These are phyloP conservation scores for Lamellibrachia luymesi DNA, from an alignment of 1,140 invertebrate species.

Conservation along the genomic window DNA sequence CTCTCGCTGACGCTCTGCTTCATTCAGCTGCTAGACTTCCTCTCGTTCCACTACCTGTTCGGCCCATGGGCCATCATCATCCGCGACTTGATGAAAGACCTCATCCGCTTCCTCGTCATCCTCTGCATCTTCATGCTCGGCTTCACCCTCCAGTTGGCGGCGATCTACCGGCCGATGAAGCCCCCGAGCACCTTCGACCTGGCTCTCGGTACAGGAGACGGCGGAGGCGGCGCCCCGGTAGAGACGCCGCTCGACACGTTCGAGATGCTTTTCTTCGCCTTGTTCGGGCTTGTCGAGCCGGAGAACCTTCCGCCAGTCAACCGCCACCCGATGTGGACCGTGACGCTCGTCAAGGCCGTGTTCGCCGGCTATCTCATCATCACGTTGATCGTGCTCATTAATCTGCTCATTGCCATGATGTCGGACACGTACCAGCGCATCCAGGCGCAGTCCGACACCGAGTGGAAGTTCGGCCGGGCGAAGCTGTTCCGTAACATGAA, in stretches of 20 bases:
- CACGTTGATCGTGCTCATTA: slow-evolving; percentile 95
- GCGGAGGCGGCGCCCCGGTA: slow-evolving; percentile 32
- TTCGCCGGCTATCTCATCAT: slow-evolving; percentile 97
- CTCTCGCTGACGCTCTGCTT: slow-evolving; percentile 91
- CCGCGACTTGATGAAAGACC: slow-evolving; percentile 66
- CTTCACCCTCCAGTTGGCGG: slow-evolving; percentile 96
- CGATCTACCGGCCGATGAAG: slow-evolving; percentile 86
- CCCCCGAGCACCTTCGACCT: slow-evolving; percentile 30
- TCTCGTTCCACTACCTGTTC: slow-evolving; percentile 96
- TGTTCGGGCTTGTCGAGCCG: slow-evolving; percentile 93
- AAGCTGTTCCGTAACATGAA: slow-evolving; percentile 99
- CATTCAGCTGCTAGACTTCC: slow-evolving; percentile 88
- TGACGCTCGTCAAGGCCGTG: slow-evolving; percentile 64
- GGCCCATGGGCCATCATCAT: slow-evolving; percentile 89
- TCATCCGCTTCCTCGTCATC: slow-evolving; percentile 93
- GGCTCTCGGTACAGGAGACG: slow-evolving; percentile 37
- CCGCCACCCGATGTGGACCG: slow-evolving; percentile 60
- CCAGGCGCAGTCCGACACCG: slow-evolving; percentile 98
- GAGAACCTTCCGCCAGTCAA: slow-evolving; percentile 64
- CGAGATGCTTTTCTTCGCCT: slow-evolving; percentile 95
- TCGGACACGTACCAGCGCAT: slow-evolving; percentile 98
- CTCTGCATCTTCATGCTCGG: slow-evolving; percentile 96
- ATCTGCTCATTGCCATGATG: slow-evolving; percentile 99
- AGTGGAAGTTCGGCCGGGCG: slow-evolving; percentile 99
- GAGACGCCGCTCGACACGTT: slow-evolving; percentile 61